These are phyloP conservation scores for Rhinella marina DNA, from an alignment of 2,797 vertebrate species.

Conservation along the genomic window DNA sequence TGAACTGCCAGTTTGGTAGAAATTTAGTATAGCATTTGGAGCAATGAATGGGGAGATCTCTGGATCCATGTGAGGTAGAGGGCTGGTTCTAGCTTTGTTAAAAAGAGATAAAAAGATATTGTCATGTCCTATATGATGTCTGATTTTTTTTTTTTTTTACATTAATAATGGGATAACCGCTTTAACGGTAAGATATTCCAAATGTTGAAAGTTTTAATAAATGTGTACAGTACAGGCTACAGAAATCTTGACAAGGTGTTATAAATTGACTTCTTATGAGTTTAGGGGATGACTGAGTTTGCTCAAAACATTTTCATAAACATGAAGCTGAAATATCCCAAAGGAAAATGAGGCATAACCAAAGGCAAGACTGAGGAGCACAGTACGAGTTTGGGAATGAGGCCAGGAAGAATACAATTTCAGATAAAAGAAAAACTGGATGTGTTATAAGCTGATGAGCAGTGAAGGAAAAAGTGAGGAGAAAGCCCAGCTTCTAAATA, in stretches of 20 bases:
- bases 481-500: not conserved
- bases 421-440: constrained; percentile 47
- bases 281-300: not conserved
- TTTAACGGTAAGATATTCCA: no score
- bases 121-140: no score
- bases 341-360: constrained; percentile 26
- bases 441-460: constrained; percentile 30
- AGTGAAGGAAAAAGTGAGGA: not conserved
- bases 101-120: no score
- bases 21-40: no score
- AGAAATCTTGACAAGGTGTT: constrained; percentile 19
- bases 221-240: not conserved
- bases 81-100: no score
- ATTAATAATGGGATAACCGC: no score
- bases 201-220: not conserved
- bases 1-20: no score
- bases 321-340: constrained; percentile 31
- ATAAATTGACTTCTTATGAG: constrained; percentile 1
- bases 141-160: no score
- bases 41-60: no score
- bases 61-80: no score
- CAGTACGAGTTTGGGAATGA: constrained; percentile 22
- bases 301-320: constrained; percentile 37
- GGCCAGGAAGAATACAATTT: constrained; percentile 43
- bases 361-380: constrained; percentile 30